Conservation (phyloP, 2,797 vertebrate species). For the Arremon aurantiirostris region DNA sequence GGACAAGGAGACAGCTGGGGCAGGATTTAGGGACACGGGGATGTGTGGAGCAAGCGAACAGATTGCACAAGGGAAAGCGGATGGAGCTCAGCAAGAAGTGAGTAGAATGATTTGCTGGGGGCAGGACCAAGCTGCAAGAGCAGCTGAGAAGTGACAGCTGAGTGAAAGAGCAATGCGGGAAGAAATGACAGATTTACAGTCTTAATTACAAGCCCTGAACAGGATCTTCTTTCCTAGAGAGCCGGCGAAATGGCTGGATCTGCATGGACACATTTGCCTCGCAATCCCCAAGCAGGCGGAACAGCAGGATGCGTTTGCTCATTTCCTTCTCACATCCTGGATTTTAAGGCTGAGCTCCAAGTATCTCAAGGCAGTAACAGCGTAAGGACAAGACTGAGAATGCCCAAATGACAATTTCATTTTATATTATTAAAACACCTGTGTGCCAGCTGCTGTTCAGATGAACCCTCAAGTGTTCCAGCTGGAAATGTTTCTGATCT, state of each 20-base stretch:
- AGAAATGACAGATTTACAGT: conserved; percentile 46
- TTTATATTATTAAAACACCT: conserved; percentile 6
- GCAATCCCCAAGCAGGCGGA: not conserved
- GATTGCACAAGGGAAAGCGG: not conserved
- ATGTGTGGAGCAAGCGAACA: not conserved
- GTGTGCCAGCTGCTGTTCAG: not conserved
- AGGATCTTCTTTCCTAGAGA: conserved; percentile 4
- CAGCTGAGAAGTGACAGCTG: not conserved
- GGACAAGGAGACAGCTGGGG: not conserved
- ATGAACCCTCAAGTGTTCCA: not conserved
- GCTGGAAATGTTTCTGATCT: not conserved
- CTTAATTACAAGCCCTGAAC: not conserved
- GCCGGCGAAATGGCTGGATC: not conserved
- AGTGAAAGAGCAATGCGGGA: not conserved
- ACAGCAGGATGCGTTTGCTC: not conserved
- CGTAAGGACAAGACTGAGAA: not conserved
- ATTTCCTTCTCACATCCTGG: not conserved
- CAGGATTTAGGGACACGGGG: not conserved
- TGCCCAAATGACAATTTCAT: not conserved
- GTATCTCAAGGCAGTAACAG: not conserved
- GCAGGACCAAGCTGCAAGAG: not conserved
- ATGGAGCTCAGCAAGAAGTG: not conserved
- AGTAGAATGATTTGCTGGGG: not conserved
- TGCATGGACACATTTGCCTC: not conserved
- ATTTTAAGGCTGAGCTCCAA: not conserved